Base-by-base conservation (phyloP, 2,888 invertebrate species). In the Clanis bilineata region DNA sequence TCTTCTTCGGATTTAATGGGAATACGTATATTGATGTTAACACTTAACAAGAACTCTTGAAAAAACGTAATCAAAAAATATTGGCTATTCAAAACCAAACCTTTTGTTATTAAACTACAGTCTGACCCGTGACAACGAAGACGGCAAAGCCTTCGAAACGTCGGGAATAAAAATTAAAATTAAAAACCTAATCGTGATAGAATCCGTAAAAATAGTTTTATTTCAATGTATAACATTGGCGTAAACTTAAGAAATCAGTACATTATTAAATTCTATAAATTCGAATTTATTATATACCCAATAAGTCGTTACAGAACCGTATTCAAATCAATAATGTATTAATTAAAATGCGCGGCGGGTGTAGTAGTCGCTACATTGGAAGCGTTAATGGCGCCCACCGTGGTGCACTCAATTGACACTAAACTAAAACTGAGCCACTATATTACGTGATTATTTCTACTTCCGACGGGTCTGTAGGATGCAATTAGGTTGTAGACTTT, bases 311-410 rank as follows among this genome's bases (percentile, higher is more conserved):
- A 51, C 32, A 32, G 51, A 51, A 18, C 7, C 51, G 28, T 4
- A 32, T 51, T 51, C 32, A 39, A 58, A 51, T 58, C 47, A 47
- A 51, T 47, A 39, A 39, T 47, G 58, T 39, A 28, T 51, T 58
- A 58, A 58, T 58, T 58, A 58, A 69, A 64, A 68, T 62, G 64
- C 68, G 62, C 60, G 62, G 66, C 64, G 59, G 51, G 58, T n/a
- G n/a, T n/a, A n/a, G 38, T 39, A n/a, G 25, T 62, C 64, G 58
- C 63, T 9, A 15, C 18, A 7, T 6, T 18, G 41, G 7, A 9
- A 41, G 63, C 69, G 58, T 64, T 71, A 73, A 71, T 78, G 74
- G 72, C 73, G 68, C 76, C 73, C 74, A 72, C 66, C 73, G 65
- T 62, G 71, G 71, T 54, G 65, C 65, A 62, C 57, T 61, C 60